phyloP scores from a whole-genome alignment of 2,888 invertebrate species.

The Agrenia bidenticulata region DNA sequence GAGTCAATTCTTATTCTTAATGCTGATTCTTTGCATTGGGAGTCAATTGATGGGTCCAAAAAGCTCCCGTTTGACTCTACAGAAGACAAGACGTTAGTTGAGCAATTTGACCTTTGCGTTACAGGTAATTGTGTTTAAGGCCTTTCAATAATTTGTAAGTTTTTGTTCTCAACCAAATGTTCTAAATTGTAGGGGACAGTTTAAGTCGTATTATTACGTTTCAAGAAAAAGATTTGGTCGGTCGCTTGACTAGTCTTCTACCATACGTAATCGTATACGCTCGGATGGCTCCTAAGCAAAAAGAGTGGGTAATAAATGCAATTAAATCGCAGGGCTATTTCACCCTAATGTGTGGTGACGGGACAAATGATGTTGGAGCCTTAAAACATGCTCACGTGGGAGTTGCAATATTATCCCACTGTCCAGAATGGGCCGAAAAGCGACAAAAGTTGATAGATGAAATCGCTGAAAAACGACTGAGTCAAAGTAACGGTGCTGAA shows the following conservation, averaged over 20 bases:
- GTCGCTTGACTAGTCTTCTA: slow-evolving; percentile 61
- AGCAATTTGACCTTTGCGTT: slow-evolving; percentile 84
- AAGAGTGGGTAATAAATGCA: slow-evolving; percentile 89
- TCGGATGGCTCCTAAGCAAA: slow-evolving; percentile 97
- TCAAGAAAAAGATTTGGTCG: slow-evolving; percentile 53
- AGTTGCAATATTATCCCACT: slow-evolving; percentile 51
- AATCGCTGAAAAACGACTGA: slow-evolving; percentile 34
- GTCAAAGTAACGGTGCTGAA: slow-evolving; percentile 13
- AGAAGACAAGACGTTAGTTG: slow-evolving; percentile 56
- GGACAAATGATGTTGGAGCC: slow-evolving; percentile 99
- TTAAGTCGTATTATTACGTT: slow-evolving; percentile 57
- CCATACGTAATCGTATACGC: slow-evolving; percentile 91
- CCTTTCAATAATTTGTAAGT: neutral
- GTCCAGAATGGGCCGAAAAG: slow-evolving; percentile 52
- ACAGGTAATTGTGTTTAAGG: slow-evolving; percentile 66
- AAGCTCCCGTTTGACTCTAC: slow-evolving; percentile 60
- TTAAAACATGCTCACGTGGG: slow-evolving; percentile 96
- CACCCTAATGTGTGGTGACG: slow-evolving; percentile 99
- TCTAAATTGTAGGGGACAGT: slow-evolving; percentile 31
- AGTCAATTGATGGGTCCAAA: slow-evolving; percentile 69
- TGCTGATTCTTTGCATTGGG: slow-evolving; percentile 70
- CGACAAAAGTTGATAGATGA: slow-evolving; percentile 48
- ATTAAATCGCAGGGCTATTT: slow-evolving; percentile 83
- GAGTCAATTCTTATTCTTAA: slow-evolving; percentile 65
- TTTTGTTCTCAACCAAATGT: neutral